phyloP scores from a whole-genome alignment of 1,140 invertebrate species.

The Lutraria rhynchaena region DNA sequence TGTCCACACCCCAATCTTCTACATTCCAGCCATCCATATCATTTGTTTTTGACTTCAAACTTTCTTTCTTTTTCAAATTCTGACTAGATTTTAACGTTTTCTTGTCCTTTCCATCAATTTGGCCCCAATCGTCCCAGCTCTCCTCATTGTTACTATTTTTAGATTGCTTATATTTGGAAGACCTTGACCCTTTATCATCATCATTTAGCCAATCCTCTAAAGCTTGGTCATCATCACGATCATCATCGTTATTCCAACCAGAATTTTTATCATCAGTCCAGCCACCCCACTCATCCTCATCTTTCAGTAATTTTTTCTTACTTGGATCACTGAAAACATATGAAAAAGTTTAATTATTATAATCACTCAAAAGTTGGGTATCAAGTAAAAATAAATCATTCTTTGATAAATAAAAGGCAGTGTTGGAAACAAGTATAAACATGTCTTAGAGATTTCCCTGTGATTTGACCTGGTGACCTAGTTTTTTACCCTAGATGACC shows the following conservation, averaged over 20 bases:
- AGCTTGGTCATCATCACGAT: conserved; percentile 64
- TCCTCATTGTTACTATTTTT: conserved; percentile 65
- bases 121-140: conserved; percentile 70
- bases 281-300: conserved; percentile 77
- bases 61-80: conserved; percentile 65
- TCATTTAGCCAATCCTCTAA: conserved; percentile 77
- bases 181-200: conserved; percentile 59
- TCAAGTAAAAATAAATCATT: too few species aligned
- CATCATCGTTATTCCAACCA: conserved; percentile 60
- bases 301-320: conserved; percentile 70
- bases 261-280: conserved; percentile 62
- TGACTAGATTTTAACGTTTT: conserved; percentile 63
- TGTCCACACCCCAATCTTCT: conserved; percentile 72
- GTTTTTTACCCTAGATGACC: too few species aligned
- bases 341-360: too few species aligned
- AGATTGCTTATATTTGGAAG: conserved; percentile 54
- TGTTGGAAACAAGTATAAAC: too few species aligned
- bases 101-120: conserved; percentile 52
- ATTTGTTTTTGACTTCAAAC: conserved; percentile 56
- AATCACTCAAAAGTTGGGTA: too few species aligned
- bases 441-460: too few species aligned
- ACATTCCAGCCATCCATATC: conserved; percentile 71
- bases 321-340: conserved; percentile 71
- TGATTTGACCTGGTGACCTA: too few species aligned
- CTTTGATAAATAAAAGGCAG: too few species aligned